These are phyloP conservation scores for Acanthiza pusilla DNA, from an alignment of 2,797 vertebrate species.

Conservation along the genomic window DNA sequence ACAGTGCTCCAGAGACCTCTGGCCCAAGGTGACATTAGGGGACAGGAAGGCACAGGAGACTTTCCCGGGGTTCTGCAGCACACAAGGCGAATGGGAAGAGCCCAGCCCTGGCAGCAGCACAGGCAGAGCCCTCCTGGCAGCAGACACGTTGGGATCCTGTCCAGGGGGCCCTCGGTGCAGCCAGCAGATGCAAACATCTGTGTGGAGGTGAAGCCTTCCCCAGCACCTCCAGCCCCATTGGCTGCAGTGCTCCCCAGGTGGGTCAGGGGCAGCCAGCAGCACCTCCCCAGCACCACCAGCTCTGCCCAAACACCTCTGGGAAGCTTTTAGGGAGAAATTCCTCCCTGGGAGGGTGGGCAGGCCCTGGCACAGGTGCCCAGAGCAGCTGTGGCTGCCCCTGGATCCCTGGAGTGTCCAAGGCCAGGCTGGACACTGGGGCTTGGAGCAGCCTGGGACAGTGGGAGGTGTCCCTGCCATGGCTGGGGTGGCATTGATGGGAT, in stretches of 20 bases:
- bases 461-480: not conserved
- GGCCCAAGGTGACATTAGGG: not conserved
- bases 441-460: not conserved
- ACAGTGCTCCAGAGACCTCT: accelerated
- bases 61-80: not conserved
- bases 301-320: not conserved
- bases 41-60: not conserved
- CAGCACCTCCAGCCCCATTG: not conserved
- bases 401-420: not conserved
- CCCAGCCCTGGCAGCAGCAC: accelerated
- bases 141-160: accelerated
- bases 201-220: not conserved
- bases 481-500: not conserved
- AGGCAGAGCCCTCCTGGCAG: not conserved
- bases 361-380: not conserved
- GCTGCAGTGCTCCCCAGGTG: not conserved
- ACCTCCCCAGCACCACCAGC: not conserved
- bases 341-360: not conserved
- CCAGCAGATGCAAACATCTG: not conserved
- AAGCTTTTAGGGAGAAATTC: not conserved
- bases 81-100: accelerated
- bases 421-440: not conserved
- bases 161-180: not conserved
- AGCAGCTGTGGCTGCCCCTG: not conserved
- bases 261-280: not conserved